These are phyloP conservation scores for Oegoconia quadripuncta DNA, from an alignment of 2,888 invertebrate species.

Conservation along the genomic window DNA sequence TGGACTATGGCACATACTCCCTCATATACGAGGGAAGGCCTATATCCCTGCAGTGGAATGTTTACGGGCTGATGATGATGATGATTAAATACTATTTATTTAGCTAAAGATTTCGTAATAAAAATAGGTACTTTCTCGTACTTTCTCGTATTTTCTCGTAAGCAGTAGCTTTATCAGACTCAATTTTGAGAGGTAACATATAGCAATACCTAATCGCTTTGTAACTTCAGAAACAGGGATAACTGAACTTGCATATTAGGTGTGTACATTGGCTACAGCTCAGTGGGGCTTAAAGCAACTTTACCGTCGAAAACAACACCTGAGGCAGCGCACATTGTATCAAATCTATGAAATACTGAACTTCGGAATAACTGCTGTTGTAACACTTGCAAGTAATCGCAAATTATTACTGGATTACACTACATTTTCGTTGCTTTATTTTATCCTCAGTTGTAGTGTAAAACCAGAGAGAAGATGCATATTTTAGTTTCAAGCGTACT, in stretches of 20 bases:
- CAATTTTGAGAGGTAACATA: conserved; percentile 21
- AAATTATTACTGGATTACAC: conserved; percentile 1
- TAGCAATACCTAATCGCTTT: conserved; percentile 40
- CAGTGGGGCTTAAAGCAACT: conserved; percentile 65
- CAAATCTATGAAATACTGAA: conserved; percentile 37
- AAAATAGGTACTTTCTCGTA: too few species aligned
- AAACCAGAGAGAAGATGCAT: not conserved
- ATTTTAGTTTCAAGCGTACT: conserved; percentile 38
- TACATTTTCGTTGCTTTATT: not conserved
- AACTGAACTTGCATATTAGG: conserved; percentile 51
- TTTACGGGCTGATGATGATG: too few species aligned
- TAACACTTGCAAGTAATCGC: conserved; percentile 2
- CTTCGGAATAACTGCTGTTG: conserved; percentile 4
- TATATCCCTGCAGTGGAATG: too few species aligned
- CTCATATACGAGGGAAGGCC: too few species aligned
- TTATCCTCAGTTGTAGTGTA: not conserved
- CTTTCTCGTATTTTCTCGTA: not conserved
- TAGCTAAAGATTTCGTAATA: too few species aligned
- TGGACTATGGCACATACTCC: too few species aligned
- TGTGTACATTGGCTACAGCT: conserved; percentile 54
- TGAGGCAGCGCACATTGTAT: conserved; percentile 42
- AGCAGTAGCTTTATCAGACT: conserved; percentile 8
- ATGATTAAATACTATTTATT: too few species aligned
- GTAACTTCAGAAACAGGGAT: conserved; percentile 44
- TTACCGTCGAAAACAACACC: conserved; percentile 65